Evolutionary conservation across 2,113 vertebrate genomes (phyloP).

Genomic region (Sinocyclocheilus anophthalmus): DNA sequence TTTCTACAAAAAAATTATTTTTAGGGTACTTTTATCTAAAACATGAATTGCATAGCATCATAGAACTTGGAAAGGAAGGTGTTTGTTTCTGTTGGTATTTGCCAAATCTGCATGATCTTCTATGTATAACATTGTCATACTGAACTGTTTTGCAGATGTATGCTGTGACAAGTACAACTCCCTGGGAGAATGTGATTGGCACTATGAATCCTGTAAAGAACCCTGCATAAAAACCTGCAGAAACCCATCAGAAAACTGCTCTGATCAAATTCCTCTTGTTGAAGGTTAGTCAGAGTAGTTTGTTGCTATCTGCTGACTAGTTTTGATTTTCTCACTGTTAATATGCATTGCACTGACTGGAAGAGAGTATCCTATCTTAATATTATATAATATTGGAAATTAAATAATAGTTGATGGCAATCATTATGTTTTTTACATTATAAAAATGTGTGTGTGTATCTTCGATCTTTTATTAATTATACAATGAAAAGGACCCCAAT

Average conservation of each 20-base stretch:
- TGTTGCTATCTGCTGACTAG: not conserved
- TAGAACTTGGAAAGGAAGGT: not conserved
- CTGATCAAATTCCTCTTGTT: constrained; percentile 65
- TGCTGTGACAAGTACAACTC: constrained; percentile 80
- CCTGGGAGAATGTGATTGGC: constrained; percentile 74
- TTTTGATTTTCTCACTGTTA: not conserved
- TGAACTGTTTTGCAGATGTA: constrained; percentile 63
- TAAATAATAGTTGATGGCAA: too few species aligned
- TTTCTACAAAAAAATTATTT: not conserved
- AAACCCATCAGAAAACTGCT: constrained; percentile 68
- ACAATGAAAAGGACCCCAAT: too few species aligned
- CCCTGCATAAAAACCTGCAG: constrained; percentile 74
- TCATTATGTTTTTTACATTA: too few species aligned
- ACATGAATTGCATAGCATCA: not conserved
- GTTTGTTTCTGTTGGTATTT: not conserved
- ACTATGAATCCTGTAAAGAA: constrained; percentile 73
- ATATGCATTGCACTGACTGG: not conserved
- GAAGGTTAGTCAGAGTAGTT: constrained; percentile 62
- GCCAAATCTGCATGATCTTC: not conserved
- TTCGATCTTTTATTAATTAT: too few species aligned
- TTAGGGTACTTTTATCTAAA: too few species aligned
- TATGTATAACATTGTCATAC: not conserved
- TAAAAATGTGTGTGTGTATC: too few species aligned
- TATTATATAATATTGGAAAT: too few species aligned
- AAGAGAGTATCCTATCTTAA: not conserved